These are phyloP conservation scores for Seriola aureovittata DNA, from an alignment of 2,113 vertebrate genomes.

Conservation along the genomic window DNA sequence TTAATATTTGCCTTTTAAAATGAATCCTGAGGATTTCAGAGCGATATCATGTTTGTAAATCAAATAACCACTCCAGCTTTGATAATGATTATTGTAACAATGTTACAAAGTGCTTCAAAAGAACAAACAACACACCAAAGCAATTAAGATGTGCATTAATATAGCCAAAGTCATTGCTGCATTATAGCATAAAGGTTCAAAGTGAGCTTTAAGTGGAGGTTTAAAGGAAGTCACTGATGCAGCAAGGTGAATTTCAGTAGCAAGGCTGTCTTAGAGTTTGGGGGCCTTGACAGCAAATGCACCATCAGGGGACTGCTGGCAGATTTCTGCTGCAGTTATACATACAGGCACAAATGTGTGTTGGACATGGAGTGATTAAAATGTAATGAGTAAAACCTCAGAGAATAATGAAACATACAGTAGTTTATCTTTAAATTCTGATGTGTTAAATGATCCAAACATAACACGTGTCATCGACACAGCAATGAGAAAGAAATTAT, in stretches of 20 bases:
- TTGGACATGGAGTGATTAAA: background rate
- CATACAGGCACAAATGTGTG: background rate
- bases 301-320: no score
- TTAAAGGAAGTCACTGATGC: background rate
- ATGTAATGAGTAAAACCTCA: background rate
- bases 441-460: slow-evolving; percentile 8
- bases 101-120: background rate
- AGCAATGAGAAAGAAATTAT: background rate
- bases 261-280: background rate
- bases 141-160: background rate
- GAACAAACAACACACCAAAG: background rate
- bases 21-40: background rate
- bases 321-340: no score
- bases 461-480: background rate
- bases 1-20: background rate
- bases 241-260: background rate
- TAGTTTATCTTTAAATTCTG: background rate
- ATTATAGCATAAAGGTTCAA: background rate
- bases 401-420: background rate
- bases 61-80: background rate
- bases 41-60: background rate
- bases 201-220: background rate
- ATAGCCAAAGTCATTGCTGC: background rate
- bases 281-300: background rate
- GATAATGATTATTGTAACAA: background rate